Percentiles rank a stretch among this genome's conserved stretches.
Conservation (phyloP, 2,113 vertebrate species). For the Saguinus midas region DNA sequence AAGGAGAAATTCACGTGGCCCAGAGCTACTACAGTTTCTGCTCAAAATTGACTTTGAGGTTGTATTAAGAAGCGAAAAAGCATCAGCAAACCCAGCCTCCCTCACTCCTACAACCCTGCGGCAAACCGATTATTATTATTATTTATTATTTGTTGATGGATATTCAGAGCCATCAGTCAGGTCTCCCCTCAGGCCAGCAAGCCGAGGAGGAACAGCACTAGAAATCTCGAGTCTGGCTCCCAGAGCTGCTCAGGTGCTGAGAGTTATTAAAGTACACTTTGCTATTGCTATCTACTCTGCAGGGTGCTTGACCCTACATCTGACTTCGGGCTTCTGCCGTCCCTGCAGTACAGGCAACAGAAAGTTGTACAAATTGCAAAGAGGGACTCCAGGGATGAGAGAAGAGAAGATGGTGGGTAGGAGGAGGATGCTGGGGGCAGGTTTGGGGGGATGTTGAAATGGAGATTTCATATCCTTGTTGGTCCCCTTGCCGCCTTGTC, state of each 20-base stretch:
- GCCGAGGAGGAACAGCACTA: background rate
- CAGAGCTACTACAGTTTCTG: background rate
- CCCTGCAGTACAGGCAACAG: slow-evolving; percentile 56
- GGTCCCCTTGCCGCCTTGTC: background rate
- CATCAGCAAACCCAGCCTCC: slow-evolving; percentile 3
- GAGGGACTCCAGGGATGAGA: background rate
- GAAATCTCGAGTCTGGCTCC: slow-evolving; percentile 35
- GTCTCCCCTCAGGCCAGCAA: slow-evolving; percentile 60
- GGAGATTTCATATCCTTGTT: background rate
- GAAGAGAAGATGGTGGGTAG: background rate
- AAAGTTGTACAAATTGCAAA: slow-evolving; percentile 57
- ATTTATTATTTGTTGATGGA: slow-evolving; percentile 78
- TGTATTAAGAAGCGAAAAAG: slow-evolving; percentile 45
- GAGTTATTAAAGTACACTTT: slow-evolving; percentile 69
- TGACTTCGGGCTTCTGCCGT: slow-evolving; percentile 52
- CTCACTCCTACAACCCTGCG: background rate
- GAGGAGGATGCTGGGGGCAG: background rate
- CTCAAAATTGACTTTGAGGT: slow-evolving; percentile 50
- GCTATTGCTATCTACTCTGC: slow-evolving; percentile 54
- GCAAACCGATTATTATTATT: slow-evolving; percentile 74
- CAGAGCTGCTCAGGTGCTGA: background rate
- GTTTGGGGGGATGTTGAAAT: background rate
- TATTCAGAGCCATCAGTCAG: slow-evolving; percentile 73
- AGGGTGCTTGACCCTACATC: slow-evolving; percentile 67
- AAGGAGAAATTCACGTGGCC: background rate